A percentile compares a stretch with the other conserved stretches of the same genome.
Evolutionary conservation across 2,113 vertebrate species (phyloP).

Genomic region (Sapayoa aenigma): DNA sequence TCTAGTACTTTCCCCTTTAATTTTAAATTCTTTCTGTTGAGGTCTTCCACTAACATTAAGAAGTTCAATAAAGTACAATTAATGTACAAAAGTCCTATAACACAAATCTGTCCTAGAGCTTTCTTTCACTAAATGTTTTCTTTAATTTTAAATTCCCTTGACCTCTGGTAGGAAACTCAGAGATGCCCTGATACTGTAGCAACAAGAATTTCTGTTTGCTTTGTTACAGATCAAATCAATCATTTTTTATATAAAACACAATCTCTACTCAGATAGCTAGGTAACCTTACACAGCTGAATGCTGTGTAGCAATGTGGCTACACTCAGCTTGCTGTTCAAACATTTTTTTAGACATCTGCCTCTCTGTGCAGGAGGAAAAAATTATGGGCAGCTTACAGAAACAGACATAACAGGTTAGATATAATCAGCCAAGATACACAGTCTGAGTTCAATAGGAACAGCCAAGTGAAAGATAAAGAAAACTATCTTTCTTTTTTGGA

Average conservation of each 20-base stretch:
- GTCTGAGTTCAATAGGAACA: background rate
- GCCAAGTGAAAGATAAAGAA: background rate
- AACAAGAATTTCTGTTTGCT: background rate
- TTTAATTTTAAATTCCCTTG: background rate
- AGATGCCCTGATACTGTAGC: background rate
- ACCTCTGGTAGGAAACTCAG: background rate
- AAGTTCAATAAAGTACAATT: background rate
- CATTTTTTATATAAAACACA: background rate
- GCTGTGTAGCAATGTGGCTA: background rate
- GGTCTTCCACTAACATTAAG: background rate
- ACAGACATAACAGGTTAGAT: background rate
- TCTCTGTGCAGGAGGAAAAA: background rate
- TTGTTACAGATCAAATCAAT: background rate
- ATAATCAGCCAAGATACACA: background rate
- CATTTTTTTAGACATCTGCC: background rate
- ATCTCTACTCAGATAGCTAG: background rate
- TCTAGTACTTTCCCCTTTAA: background rate
- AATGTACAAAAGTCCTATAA: background rate
- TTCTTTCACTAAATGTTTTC: background rate
- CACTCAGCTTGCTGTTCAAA: background rate
- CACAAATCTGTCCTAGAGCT: background rate
- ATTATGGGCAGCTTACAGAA: background rate
- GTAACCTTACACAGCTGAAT: background rate
- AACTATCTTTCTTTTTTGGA: background rate
- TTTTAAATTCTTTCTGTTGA: background rate